Conservation (phyloP, 2,113 vertebrate species). For the Ictalurus furcatus region DNA sequence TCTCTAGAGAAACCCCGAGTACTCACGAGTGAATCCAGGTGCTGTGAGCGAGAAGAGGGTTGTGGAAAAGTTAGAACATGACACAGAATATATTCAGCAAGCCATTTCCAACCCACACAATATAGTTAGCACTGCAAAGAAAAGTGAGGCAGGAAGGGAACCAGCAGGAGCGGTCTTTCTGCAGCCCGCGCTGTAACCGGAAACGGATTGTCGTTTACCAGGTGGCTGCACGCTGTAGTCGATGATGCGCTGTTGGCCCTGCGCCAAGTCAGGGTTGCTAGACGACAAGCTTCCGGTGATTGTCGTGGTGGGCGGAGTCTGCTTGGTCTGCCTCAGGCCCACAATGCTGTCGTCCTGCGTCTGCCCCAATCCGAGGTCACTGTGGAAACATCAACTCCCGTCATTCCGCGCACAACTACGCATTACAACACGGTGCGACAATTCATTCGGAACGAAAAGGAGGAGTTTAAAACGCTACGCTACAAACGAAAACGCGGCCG, state of each 20-base stretch:
- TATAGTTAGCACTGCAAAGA: conserved; percentile 1
- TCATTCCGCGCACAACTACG: background rate
- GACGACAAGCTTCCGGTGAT: conserved; percentile 93
- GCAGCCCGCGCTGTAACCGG: background rate
- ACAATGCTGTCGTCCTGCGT: conserved; percentile 98
- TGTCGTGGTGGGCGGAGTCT: conserved; percentile 85
- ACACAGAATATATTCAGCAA: conserved; percentile 27
- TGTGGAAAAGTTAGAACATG: conserved; percentile 43
- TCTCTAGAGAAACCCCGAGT: conserved; percentile 35
- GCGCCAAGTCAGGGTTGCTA: conserved; percentile 92
- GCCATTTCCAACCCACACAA: conserved; percentile 14
- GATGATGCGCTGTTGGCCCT: conserved; percentile 94
- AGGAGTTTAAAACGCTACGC: too few species aligned
- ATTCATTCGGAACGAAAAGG: background rate
- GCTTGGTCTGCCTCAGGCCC: conserved; percentile 91
- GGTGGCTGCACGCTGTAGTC: conserved; percentile 87
- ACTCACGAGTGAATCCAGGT: conserved; percentile 57
- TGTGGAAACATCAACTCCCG: conserved; percentile 58
- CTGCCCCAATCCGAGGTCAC: conserved; percentile 94
- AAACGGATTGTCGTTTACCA: conserved; percentile 70
- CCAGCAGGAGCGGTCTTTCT: conserved; percentile 8
- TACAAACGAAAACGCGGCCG: background rate
- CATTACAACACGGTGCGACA: background rate
- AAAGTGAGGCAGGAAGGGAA: conserved; percentile 14
- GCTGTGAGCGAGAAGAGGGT: conserved; percentile 52